A percentile compares a stretch with the other conserved stretches of the same genome.
phyloP scores from a whole-genome alignment of 2,888 invertebrate genomes.

The Hydrotaea cyrtoneurina region DNA sequence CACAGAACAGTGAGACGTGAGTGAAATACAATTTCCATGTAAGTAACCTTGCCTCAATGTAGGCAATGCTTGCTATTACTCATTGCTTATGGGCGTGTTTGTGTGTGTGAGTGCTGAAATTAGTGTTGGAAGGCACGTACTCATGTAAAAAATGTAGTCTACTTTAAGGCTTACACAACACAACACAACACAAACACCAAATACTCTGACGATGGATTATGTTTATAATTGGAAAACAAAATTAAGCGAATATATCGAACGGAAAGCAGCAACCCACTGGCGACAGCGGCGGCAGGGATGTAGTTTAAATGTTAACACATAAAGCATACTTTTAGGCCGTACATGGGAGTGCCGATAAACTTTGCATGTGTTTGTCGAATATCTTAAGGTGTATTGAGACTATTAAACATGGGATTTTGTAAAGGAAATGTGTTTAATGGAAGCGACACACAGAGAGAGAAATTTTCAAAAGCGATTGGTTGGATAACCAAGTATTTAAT shows the following conservation, averaged over 20 bases:
- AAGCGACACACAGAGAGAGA: no score
- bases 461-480: no score
- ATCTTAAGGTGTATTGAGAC: neutral
- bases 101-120: neutral
- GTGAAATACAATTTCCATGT: slow-evolving; percentile 16
- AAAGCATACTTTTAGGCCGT: neutral
- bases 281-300: no score
- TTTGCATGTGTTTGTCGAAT: no score
- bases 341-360: neutral
- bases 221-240: slow-evolving; percentile 27
- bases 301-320: neutral
- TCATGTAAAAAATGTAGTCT: slow-evolving; percentile 40
- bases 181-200: neutral
- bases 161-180: slow-evolving; percentile 30
- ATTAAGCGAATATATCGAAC: slow-evolving; percentile 14
- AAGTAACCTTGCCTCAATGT: slow-evolving; percentile 41
- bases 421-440: no score
- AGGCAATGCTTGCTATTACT: slow-evolving; percentile 33
- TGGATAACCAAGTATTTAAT: no score
- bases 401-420: neutral
- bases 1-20: slow-evolving; percentile 25
- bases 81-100: neutral
- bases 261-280: neutral
- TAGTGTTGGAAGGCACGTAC: slow-evolving; percentile 32
- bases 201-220: slow-evolving; percentile 18